Evolutionary conservation across 2,888 invertebrate genomes (phyloP), one percentile per base, ranked within the genome.

Genomic region (Gortyna flavago): DNA sequence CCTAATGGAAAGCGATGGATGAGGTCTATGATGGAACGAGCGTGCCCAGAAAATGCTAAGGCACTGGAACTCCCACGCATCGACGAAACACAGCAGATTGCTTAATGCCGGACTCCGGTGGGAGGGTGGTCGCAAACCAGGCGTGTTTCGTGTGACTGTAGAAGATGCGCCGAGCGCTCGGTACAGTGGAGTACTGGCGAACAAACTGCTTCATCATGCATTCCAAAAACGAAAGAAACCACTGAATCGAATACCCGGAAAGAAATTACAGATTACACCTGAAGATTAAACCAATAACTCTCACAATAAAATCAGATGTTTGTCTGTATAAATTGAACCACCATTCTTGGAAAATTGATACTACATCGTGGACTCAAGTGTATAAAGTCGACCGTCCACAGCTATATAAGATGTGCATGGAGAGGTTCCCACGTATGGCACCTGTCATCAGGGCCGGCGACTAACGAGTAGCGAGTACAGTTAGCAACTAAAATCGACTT

Each of bases 341-440:
- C 41, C 59, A 7, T 83, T 77, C 57, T 77, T 6, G 44, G 51
- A 65, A 83, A 83, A 32, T 21, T 5, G 25, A 77, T 38, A 51
- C 11, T 32, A 8, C 16, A 59, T 66, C 2, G 41, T 59, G 16
- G 2, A 21, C 16, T 48, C 13, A n/a, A 79, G 41, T 66, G 29
- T 64, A 29, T 61, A 35, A 48, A 32, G 68, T 16, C 1, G 2
- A 48, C 5, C 2, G 25, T 48, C 32, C 67, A 68, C 32, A 11
- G 13, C 21, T 67, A 29, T 21, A 7, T 7, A 29, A 13, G 13
- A 67, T 21, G 21, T 29, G 11, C n/a, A n/a, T 5, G 38, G 35
- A 38, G 4, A 29, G 16, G 51, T 57, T 57, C n/a, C n/a, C 11
- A n/a, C 25, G 54, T 41, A 13, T 0, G 41, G 44, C 11, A n/a